Evolutionary conservation across 2,797 vertebrate genomes (phyloP).

Genomic region (Sebastes vulpes): DNA sequence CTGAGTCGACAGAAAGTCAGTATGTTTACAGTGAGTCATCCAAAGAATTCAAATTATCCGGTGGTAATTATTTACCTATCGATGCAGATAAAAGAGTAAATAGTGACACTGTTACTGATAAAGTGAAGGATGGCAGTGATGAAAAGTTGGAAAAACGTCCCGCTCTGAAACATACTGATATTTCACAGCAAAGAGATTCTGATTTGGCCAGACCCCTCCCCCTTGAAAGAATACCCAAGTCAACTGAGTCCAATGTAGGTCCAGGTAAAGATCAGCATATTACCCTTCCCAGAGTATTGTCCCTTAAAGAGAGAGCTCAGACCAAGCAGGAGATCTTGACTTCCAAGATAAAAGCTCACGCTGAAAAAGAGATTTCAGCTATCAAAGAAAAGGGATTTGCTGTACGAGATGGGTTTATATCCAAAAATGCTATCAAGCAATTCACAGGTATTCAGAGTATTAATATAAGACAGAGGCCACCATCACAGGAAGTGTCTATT

Average conservation of each 20-base stretch:
- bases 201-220: slow-evolving; percentile 20
- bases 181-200: slow-evolving; percentile 41
- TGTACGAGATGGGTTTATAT: slow-evolving; percentile 68
- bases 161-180: slow-evolving; percentile 23
- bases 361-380: slow-evolving; percentile 88
- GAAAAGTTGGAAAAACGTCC: slow-evolving; percentile 45
- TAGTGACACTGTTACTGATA: slow-evolving; percentile 25
- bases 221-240: slow-evolving; percentile 61
- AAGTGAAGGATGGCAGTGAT: slow-evolving; percentile 32
- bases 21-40: slow-evolving; percentile 73
- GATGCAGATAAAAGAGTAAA: slow-evolving; percentile 30
- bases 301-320: slow-evolving; percentile 82
- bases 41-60: slow-evolving; percentile 75
- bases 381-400: slow-evolving; percentile 86
- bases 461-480: slow-evolving; percentile 61
- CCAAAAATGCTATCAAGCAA: slow-evolving; percentile 71
- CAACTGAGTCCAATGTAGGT: slow-evolving; percentile 45
- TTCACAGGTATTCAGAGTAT: slow-evolving; percentile 37
- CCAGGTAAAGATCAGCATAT: slow-evolving; percentile 60
- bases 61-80: slow-evolving; percentile 22
- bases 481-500: slow-evolving; percentile 55
- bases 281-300: slow-evolving; percentile 48
- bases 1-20: slow-evolving; percentile 41
- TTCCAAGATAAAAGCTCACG: slow-evolving; percentile 88
- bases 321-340: slow-evolving; percentile 87